Evolutionary conservation across 2,888 invertebrate genomes (phyloP).

Genomic region (Callyntrura guangdongensis): DNA sequence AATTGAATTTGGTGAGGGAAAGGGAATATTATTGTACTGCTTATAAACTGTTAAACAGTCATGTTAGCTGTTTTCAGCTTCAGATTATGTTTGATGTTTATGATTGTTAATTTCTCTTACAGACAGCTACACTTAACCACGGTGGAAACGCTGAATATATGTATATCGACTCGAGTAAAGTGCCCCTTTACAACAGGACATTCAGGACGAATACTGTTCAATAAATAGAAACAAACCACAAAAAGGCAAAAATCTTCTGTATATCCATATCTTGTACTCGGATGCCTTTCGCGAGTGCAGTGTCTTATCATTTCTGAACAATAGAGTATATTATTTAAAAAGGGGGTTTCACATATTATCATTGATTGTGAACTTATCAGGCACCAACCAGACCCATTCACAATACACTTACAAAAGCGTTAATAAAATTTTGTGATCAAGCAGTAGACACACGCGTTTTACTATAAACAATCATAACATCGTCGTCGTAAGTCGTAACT

Average conservation of each 20-base stretch:
- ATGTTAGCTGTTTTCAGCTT: not conserved
- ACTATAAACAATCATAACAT: not conserved
- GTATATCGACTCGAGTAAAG: too few species aligned
- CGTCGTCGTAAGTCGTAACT: not conserved
- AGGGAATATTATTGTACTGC: too few species aligned
- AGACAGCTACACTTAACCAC: too few species aligned
- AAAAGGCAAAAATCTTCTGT: not conserved
- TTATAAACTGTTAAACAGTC: too few species aligned
- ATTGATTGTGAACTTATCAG: conserved; percentile 53
- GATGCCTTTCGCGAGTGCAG: too few species aligned
- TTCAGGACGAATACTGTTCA: not conserved
- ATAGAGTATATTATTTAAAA: not conserved
- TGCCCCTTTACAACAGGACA: not conserved
- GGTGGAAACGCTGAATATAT: too few species aligned
- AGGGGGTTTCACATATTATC: conserved; percentile 59
- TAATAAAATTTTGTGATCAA: not conserved
- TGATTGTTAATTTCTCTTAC: too few species aligned
- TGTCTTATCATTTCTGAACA: not conserved
- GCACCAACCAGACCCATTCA: not conserved
- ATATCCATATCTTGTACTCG: not conserved
- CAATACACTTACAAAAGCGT: not conserved
- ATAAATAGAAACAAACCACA: not conserved
- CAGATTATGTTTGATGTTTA: too few species aligned
- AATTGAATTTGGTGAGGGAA: not conserved
- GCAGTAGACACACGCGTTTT: not conserved